Conservation (phyloP, 2,113 vertebrate genomes). For the Cichladusa arquata region DNA sequence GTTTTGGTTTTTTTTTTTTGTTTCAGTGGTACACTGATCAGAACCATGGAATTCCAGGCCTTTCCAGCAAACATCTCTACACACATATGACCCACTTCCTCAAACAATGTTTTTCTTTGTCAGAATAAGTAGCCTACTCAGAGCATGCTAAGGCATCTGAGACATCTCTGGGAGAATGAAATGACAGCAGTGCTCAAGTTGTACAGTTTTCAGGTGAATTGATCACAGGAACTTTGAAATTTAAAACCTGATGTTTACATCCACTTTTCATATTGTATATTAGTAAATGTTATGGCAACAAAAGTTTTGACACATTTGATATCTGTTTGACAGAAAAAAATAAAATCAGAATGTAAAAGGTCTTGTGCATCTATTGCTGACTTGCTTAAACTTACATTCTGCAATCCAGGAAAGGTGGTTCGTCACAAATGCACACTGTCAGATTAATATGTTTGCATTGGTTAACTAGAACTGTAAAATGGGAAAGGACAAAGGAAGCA, state of each 20-base stretch:
- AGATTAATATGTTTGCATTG: background rate
- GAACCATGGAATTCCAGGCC: slow-evolving; percentile 84
- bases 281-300: slow-evolving; percentile 3
- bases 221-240: background rate
- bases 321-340: slow-evolving; percentile 29
- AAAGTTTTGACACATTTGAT: slow-evolving; percentile 5
- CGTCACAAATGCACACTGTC: background rate
- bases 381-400: background rate
- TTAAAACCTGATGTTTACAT: slow-evolving; percentile 58
- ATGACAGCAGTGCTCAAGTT: background rate
- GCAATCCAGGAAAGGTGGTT: background rate
- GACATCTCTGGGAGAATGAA: background rate
- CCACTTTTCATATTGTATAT: slow-evolving; percentile 5
- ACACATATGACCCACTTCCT: slow-evolving; percentile 93
- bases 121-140: slow-evolving; percentile 26
- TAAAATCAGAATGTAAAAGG: slow-evolving; percentile 48
- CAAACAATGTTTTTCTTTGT: slow-evolving; percentile 85
- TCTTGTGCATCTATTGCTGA: background rate
- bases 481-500: slow-evolving; percentile 3
- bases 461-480: background rate
- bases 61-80: slow-evolving; percentile 85
- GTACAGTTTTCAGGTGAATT: slow-evolving; percentile 3
- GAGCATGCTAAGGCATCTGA: background rate
- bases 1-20: background rate
- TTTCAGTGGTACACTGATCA: slow-evolving; percentile 97